Conservation (phyloP, 2,797 vertebrate species). For the Anguilla obscura region DNA sequence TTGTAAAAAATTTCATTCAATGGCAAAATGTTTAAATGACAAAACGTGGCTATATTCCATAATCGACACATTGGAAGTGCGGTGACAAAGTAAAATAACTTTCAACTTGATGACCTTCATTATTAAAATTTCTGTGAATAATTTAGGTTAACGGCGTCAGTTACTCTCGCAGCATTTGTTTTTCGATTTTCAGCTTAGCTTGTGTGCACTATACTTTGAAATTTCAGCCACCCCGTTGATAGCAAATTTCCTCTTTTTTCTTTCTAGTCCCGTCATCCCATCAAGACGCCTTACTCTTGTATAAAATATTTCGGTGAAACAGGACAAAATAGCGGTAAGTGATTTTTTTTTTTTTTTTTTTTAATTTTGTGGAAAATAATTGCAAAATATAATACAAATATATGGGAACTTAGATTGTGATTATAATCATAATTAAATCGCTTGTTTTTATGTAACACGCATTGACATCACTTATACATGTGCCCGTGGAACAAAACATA, state of each 20-base stretch:
- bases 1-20: not conserved
- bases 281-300: slow-evolving; percentile 59
- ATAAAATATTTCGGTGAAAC: slow-evolving; percentile 64
- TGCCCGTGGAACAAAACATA: not conserved
- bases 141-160: slow-evolving; percentile 58
- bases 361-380: not conserved
- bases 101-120: slow-evolving; percentile 42
- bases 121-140: slow-evolving; percentile 50
- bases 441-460: not conserved
- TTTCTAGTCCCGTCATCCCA: slow-evolving; percentile 66
- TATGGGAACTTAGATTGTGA: not conserved
- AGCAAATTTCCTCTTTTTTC: slow-evolving; percentile 56
- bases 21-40: not conserved
- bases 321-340: slow-evolving; percentile 74
- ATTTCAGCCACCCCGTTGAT: slow-evolving; percentile 61
- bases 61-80: not conserved
- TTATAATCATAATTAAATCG: not conserved
- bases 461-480: not conserved
- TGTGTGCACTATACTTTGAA: slow-evolving; percentile 55
- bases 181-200: slow-evolving; percentile 62
- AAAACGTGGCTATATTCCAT: not conserved
- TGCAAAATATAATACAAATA: not conserved
- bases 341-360: slow-evolving; percentile 38
- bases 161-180: slow-evolving; percentile 39
- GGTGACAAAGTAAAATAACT: slow-evolving; percentile 4